A percentile compares a stretch with the other conserved stretches of the same genome.
Evolutionary conservation across 2,888 invertebrate genomes (phyloP).

Genomic region (Alsophila aescularia): DNA sequence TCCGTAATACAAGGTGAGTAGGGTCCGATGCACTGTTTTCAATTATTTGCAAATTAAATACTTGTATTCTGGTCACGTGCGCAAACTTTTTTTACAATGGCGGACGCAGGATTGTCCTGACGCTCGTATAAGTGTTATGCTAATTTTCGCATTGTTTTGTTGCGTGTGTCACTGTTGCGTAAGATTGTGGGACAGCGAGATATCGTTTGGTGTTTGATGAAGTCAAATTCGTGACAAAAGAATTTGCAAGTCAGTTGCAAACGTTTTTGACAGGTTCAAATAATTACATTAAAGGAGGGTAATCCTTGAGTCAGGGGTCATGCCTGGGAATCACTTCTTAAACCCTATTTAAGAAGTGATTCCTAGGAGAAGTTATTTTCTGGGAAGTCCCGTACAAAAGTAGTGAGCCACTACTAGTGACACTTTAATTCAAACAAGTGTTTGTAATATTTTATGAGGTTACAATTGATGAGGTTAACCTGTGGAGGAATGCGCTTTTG

Average conservation of each 20-base stretch:
- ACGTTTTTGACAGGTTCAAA: too few species aligned
- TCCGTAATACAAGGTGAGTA: conserved; percentile 73
- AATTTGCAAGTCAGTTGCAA: not conserved
- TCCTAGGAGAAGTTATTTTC: too few species aligned
- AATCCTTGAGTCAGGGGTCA: too few species aligned
- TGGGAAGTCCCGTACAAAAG: too few species aligned
- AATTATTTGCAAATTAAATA: conserved; percentile 72
- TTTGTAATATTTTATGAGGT: too few species aligned
- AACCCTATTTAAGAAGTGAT: too few species aligned
- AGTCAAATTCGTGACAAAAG: not conserved
- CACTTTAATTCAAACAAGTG: too few species aligned
- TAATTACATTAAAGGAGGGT: too few species aligned
- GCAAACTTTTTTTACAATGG: conserved; percentile 62
- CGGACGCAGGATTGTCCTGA: conserved; percentile 45
- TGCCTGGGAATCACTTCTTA: too few species aligned
- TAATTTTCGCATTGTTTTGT: conserved; percentile 63
- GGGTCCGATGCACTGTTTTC: conserved; percentile 70
- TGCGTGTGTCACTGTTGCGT: conserved; percentile 54
- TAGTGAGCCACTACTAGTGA: too few species aligned
- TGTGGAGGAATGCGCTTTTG: too few species aligned
- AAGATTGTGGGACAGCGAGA: conserved; percentile 40
- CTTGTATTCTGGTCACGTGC: conserved; percentile 65
- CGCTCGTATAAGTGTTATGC: conserved; percentile 66
- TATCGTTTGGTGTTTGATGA: conserved; percentile 13
- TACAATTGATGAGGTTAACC: too few species aligned